A percentile compares a stretch with the other conserved stretches of the same genome.
phyloP scores from a whole-genome alignment of 2,888 invertebrate species.

The Masnerella sp. region DNA sequence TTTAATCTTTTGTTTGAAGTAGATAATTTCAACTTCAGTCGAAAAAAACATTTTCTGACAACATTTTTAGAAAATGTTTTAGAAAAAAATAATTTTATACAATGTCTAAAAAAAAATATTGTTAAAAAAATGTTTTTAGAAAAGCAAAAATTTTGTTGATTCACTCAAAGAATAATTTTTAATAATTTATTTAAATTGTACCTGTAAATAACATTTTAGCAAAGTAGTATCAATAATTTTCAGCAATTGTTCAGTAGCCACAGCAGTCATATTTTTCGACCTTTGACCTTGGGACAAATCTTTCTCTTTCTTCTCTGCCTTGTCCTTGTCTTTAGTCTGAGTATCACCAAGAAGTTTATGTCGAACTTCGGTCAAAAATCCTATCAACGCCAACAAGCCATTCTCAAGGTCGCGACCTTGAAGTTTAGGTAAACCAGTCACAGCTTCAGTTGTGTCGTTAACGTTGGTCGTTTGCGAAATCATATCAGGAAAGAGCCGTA shows the following conservation, averaged over 20 bases:
- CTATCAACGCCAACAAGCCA: slow-evolving; percentile 91
- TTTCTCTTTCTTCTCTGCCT: slow-evolving; percentile 68
- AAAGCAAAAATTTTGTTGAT: slow-evolving; percentile 62
- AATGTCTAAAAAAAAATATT: not conserved
- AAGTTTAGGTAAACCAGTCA: slow-evolving; percentile 80
- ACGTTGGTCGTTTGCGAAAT: slow-evolving; percentile 81
- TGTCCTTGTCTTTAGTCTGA: slow-evolving; percentile 71
- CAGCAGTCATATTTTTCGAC: slow-evolving; percentile 76
- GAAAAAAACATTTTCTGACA: too few relatives aligned
- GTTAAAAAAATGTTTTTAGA: too few relatives aligned
- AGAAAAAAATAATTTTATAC: not conserved
- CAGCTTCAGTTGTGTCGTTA: slow-evolving; percentile 75
- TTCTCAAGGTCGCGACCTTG: slow-evolving; percentile 92
- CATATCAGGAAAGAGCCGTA: slow-evolving; percentile 94
- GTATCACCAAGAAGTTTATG: slow-evolving; percentile 78
- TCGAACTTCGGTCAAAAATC: slow-evolving; percentile 90
- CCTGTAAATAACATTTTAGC: slow-evolving; percentile 97
- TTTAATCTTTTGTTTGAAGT: slow-evolving; percentile 92
- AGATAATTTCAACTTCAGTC: slow-evolving; percentile 93
- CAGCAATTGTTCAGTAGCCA: slow-evolving; percentile 83
- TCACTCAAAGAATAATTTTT: too few relatives aligned
- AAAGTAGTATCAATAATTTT: slow-evolving; percentile 98
- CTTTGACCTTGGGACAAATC: slow-evolving; percentile 65
- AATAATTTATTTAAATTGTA: slow-evolving; percentile 70
- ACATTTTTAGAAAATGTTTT: not conserved